Conservation (phyloP, 2,113 vertebrate genomes). For the Mobula birostris region DNA sequence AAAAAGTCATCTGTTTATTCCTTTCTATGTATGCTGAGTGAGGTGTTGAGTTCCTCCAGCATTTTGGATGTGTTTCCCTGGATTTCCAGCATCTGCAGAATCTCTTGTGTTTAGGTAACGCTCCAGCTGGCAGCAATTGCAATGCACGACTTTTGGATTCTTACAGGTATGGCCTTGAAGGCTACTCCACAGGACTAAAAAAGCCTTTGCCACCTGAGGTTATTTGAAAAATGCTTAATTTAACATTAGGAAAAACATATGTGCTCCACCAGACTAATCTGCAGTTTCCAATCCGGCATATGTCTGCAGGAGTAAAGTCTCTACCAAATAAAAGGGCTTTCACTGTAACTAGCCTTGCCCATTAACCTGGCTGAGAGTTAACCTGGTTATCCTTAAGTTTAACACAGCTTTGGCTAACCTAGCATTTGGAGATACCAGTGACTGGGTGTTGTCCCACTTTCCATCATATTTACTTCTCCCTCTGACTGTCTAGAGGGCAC, state of each 20-base stretch:
- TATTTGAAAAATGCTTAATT: background rate
- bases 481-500: too few relatives aligned
- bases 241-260: background rate
- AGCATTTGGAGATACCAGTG: background rate
- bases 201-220: background rate
- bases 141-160: background rate
- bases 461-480: background rate
- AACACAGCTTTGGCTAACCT: background rate
- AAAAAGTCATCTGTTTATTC: too few relatives aligned
- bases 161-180: background rate
- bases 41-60: too few relatives aligned
- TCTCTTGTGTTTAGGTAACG: background rate
- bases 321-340: background rate
- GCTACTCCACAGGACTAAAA: background rate
- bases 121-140: conserved; percentile 33
- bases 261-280: too few relatives aligned
- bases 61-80: too few relatives aligned
- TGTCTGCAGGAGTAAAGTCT: too few relatives aligned
- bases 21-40: too few relatives aligned
- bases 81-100: too few relatives aligned
- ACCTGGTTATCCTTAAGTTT: background rate
- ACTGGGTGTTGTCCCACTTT: background rate
- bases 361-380: background rate
- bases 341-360: background rate
- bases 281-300: background rate